Evolutionary conservation across 2,888 invertebrate species (phyloP).

Genomic region (Spisula solida): DNA sequence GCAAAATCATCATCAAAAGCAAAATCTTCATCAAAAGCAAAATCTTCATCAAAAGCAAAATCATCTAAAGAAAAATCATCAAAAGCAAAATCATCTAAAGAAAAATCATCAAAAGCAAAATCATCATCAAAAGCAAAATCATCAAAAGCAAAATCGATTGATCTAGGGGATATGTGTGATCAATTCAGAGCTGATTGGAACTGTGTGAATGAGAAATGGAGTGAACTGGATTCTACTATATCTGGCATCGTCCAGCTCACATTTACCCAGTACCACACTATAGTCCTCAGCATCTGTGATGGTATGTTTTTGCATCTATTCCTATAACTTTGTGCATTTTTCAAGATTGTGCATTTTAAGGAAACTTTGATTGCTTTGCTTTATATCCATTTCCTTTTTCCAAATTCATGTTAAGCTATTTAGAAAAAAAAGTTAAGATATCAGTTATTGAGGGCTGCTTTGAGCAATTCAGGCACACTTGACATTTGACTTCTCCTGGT

Average conservation of each 20-base stretch:
- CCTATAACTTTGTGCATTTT: background rate
- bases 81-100: background rate
- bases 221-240: background rate
- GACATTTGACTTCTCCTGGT: too few species aligned
- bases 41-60: background rate
- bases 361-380: too few species aligned
- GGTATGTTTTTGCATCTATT: conserved; percentile 34
- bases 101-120: background rate
- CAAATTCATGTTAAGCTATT: too few species aligned
- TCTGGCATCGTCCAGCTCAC: conserved; percentile 19
- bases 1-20: background rate
- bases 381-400: too few species aligned
- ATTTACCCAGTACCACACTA: conserved; percentile 43
- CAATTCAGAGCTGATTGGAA: conserved; percentile 46
- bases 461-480: too few species aligned
- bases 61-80: background rate
- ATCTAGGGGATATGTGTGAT: conserved; percentile 43
- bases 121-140: background rate
- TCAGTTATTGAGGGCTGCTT: too few species aligned
- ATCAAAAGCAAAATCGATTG: background rate
- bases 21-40: background rate
- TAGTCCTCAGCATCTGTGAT: conserved; percentile 49
- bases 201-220: conserved; percentile 43
- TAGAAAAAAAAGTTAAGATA: too few species aligned
- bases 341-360: background rate